These are phyloP conservation scores for Poecilus cupreus DNA, from an alignment of 2,888 invertebrate genomes.

Conservation along the genomic window DNA sequence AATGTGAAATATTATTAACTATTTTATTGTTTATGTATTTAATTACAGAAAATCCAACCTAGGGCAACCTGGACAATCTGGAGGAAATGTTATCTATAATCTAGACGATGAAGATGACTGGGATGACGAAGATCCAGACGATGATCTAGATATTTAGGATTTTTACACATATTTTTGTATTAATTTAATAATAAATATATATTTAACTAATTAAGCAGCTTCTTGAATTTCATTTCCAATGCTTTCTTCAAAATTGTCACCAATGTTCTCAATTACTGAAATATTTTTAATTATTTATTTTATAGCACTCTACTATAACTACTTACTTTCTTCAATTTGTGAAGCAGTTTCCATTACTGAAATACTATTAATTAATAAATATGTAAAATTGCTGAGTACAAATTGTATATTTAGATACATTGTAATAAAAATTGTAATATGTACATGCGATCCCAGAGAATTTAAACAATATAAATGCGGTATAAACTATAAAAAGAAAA, in stretches of 20 bases:
- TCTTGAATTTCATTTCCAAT: background rate
- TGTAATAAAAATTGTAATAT: conserved; percentile 41
- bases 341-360: background rate
- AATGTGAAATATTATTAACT: conserved; percentile 17
- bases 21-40: background rate
- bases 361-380: background rate
- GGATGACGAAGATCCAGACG: conserved; percentile 92
- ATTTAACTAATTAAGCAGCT: background rate
- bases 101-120: conserved; percentile 88
- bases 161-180: background rate
- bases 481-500: conserved; percentile 24
- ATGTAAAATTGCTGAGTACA: background rate
- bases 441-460: conserved; percentile 1
- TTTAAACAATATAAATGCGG: conserved; percentile 3
- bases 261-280: background rate
- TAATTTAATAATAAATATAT: background rate
- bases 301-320: background rate
- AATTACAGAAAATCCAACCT: conserved; percentile 29
- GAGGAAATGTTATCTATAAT: conserved; percentile 82
- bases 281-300: background rate
- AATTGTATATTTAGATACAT: conserved; percentile 9
- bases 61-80: conserved; percentile 64
- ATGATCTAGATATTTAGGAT: conserved; percentile 83
- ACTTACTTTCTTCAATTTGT: background rate
- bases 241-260: no score